Percentiles rank a stretch among this genome's conserved stretches.
phyloP scores from a whole-genome alignment of 2,113 vertebrate species.

The Lagenorhynchus albirostris region DNA sequence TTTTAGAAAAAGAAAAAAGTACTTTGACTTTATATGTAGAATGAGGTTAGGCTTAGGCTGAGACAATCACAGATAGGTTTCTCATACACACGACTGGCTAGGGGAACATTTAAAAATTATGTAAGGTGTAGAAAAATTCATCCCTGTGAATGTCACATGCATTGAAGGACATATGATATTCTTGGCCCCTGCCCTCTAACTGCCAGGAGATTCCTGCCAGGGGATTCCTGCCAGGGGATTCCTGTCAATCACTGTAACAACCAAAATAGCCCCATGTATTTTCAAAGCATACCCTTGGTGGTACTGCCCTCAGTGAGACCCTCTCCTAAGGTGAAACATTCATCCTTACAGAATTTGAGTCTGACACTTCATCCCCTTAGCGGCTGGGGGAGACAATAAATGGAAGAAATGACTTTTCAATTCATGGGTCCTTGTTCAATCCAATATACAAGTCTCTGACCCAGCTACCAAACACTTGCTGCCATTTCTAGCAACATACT shows the following conservation, averaged over 20 bases:
- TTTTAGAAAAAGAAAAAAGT: conserved; percentile 5
- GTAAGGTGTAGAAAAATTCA: not conserved
- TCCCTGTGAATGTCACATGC: conserved; percentile 36
- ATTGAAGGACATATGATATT: conserved; percentile 50
- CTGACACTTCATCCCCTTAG: not conserved
- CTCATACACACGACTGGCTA: not conserved
- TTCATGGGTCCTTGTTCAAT: not conserved
- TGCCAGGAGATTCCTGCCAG: not conserved
- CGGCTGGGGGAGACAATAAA: not conserved
- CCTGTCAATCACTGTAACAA: conserved; percentile 39
- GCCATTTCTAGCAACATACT: conserved; percentile 1
- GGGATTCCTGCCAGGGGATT: conserved; percentile 37
- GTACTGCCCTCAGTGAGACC: not conserved
- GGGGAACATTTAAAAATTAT: conserved; percentile 23
- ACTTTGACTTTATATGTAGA: conserved; percentile 22
- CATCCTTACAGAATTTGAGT: not conserved
- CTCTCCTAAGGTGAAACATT: not conserved
- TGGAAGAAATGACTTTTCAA: not conserved
- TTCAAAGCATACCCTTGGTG: not conserved
- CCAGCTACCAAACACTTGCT: not conserved
- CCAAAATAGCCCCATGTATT: not conserved
- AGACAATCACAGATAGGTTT: conserved; percentile 15
- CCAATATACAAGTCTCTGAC: not conserved
- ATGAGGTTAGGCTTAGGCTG: not conserved
- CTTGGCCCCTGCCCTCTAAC: conserved; percentile 43